phyloP scores from a whole-genome alignment of 2,888 invertebrate species.

The Diarsia brunnea region DNA sequence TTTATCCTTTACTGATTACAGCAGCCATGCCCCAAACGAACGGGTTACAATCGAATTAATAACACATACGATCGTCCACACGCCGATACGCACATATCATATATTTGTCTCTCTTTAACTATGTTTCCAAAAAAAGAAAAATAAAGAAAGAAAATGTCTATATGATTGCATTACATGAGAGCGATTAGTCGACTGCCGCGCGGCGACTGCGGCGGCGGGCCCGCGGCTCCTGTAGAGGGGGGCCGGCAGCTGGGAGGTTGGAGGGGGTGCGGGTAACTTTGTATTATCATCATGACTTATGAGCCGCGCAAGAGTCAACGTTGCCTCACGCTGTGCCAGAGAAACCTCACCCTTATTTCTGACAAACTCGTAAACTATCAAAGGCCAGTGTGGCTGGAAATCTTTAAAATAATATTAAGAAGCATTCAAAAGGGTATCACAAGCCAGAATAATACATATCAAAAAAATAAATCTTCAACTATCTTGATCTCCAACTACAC shows the following conservation, averaged over 20 bases:
- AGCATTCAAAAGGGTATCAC: constrained; percentile 25
- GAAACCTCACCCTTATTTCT: constrained; percentile 37
- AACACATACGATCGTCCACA: constrained; percentile 89
- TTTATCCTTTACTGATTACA: constrained; percentile 52
- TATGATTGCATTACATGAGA: constrained; percentile 88
- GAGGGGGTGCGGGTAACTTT: constrained; percentile 77
- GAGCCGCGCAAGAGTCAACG: constrained; percentile 55
- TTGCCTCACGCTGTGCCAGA: constrained; percentile 44
- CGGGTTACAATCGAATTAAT: constrained; percentile 82
- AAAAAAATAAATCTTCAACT: constrained; percentile 10
- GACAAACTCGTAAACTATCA: neutral
- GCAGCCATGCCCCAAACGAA: constrained; percentile 73
- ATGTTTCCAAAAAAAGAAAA: constrained; percentile 86
- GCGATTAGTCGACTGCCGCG: constrained; percentile 81
- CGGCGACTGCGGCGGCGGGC: constrained; percentile 75
- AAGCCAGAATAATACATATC: constrained; percentile 33
- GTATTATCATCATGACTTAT: constrained; percentile 73
- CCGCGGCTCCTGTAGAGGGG: constrained; percentile 81
- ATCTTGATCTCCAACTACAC: constrained; percentile 48
- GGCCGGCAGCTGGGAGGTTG: constrained; percentile 76
- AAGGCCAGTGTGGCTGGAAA: constrained; percentile 32
- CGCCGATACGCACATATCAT: constrained; percentile 90
- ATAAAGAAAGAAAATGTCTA: constrained; percentile 85
- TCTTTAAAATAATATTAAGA: constrained; percentile 18
- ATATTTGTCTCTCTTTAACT: constrained; percentile 85